Base-by-base conservation (phyloP, 2,888 invertebrate species). In the Onchidella celtica region DNA sequence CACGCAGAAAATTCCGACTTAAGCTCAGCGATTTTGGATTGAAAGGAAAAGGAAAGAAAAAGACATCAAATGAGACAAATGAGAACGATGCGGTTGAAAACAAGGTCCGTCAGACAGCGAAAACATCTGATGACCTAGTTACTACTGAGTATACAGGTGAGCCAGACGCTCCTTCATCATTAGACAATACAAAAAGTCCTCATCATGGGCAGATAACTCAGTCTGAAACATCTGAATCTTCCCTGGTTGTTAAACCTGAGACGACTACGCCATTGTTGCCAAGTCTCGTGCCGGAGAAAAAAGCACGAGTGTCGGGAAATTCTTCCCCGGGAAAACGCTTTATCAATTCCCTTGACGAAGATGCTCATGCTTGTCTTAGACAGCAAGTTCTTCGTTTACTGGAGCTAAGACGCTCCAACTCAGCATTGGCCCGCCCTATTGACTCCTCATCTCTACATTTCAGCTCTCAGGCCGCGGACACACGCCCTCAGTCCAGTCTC, bases 1-100 rank as follows among this genome's bases (percentile, higher is more conserved):
- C 47, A 11, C 9, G 9, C 9, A 6, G 47, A 11, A 11, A 6
- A 17, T 65, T 27, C 11, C 27, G 65, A 17, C 11, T 65, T 17
- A 65, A 11, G 40, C 63, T 32, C 14, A 21, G 27, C 14, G 38
- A 75, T 32, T 65, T 75, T 63, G 63, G 75, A 27, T 24, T 47
- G 61, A 17, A 36, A 65, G 63, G 32, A 17, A 47, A 47, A 47
- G 47, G 9, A 6, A 47, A 17, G 47, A 47, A 47, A 17, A 6
- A 47, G 17, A 47, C 47, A 17, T 17, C 47, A 47, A 47, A n/a
- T n/a, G n/a, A n/a, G n/a, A n/a, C 17, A 47, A 47, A 47, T 47
- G 17, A 47, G 17, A 6, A 47, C 9, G 17, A 47, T 11, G 47
- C 17, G 6, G 47, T 47, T 17, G 17, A 17, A 11, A 17, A n/a